phyloP scores from a whole-genome alignment of 2,797 vertebrate genomes.

The Enteromius paludinosus region DNA sequence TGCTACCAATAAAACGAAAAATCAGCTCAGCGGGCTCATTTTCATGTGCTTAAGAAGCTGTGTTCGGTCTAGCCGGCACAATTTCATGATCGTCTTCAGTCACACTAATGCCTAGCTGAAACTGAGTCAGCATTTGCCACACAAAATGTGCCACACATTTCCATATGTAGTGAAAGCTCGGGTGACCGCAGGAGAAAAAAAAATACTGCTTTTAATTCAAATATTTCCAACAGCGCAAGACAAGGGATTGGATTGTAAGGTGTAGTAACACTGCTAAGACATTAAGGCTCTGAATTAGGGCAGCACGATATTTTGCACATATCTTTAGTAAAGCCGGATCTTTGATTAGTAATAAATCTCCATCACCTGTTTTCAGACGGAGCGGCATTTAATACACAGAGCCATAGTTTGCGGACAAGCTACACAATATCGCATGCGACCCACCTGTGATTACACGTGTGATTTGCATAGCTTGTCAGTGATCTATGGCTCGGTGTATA shows the following conservation, averaged over 20 bases:
- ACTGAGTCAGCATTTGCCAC: conserved; percentile 35
- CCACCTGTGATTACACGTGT: too few relatives aligned
- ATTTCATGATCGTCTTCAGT: conserved; percentile 13
- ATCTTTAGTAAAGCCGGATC: too few relatives aligned
- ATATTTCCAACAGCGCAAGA: background rate
- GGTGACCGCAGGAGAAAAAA: background rate
- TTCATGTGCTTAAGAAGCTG: conserved; percentile 17
- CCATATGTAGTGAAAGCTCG: conserved; percentile 31
- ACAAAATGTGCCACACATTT: conserved; percentile 17
- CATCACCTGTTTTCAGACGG: too few relatives aligned
- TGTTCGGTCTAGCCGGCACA: conserved; percentile 20
- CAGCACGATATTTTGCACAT: too few relatives aligned
- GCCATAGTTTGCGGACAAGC: too few relatives aligned
- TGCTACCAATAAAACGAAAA: conserved; percentile 15
- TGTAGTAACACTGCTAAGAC: background rate
- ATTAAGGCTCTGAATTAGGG: background rate
- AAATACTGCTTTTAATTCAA: background rate
- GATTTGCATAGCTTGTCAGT: too few relatives aligned
- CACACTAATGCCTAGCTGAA: conserved; percentile 16
- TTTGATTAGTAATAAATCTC: too few relatives aligned
- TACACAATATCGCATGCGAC: too few relatives aligned
- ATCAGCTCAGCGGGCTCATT: conserved; percentile 9
- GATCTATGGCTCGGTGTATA: too few relatives aligned
- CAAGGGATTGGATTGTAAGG: background rate
- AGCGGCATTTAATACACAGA: too few relatives aligned